These are phyloP conservation scores for Threskiornis aethiopicus DNA, from an alignment of 2,797 vertebrate species.

Conservation along the genomic window DNA sequence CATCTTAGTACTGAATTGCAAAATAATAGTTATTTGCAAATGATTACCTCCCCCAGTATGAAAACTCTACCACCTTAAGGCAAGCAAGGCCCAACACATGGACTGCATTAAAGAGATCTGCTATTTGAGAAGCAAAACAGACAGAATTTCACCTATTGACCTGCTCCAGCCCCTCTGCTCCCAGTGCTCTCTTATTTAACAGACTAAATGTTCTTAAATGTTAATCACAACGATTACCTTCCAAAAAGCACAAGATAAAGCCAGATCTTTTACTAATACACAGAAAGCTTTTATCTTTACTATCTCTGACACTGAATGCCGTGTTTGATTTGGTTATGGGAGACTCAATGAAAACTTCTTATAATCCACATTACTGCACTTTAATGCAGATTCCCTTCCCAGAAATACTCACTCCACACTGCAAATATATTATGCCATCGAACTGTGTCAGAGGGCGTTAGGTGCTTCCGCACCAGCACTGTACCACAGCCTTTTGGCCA, in stretches of 20 bases:
- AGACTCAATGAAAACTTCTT: not conserved
- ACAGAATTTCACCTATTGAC: conserved; percentile 31
- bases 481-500: not conserved
- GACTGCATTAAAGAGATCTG: conserved; percentile 42
- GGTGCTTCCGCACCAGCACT: not conserved
- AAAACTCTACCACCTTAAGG: conserved; percentile 52
- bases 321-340: not conserved
- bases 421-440: not conserved
- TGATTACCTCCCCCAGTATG: not conserved
- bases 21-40: conserved; percentile 1
- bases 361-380: not conserved
- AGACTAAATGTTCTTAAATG: conserved; percentile 22
- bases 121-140: conserved; percentile 32
- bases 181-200: conserved; percentile 36
- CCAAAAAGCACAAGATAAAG: conserved; percentile 26
- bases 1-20: not conserved
- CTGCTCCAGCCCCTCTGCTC: conserved; percentile 33
- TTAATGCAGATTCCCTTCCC: not conserved
- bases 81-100: conserved; percentile 40
- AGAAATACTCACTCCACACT: not conserved
- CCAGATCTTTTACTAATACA: conserved; percentile 35
- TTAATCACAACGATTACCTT: conserved; percentile 37
- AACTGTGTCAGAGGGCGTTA: not conserved
- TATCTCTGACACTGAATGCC: not conserved
- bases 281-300: conserved; percentile 31